phyloP scores from a whole-genome alignment of 2,113 vertebrate species.

The Nesoenas mayeri region DNA sequence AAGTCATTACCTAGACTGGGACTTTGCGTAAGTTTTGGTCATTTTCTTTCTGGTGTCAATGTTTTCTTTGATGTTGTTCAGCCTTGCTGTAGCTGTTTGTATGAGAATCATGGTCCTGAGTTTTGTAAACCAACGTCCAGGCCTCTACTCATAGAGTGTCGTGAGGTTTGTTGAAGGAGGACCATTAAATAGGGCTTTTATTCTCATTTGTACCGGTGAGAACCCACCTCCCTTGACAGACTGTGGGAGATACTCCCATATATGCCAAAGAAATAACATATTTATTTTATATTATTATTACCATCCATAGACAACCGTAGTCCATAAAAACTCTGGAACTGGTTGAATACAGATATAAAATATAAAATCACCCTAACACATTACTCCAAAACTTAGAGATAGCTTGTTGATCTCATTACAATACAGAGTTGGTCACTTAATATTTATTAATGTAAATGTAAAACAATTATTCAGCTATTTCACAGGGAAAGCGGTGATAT shows the following conservation, averaged over 20 bases:
- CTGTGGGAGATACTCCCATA: background rate
- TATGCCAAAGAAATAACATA: background rate
- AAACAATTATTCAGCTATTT: constrained; percentile 4
- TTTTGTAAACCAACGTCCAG: background rate
- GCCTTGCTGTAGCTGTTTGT: background rate
- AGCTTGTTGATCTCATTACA: background rate
- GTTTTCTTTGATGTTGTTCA: background rate
- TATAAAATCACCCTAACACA: background rate
- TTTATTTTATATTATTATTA: background rate
- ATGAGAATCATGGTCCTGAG: background rate
- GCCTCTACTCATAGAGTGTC: background rate
- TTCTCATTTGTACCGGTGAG: background rate
- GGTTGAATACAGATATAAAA: background rate
- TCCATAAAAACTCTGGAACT: background rate
- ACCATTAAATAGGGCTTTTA: background rate
- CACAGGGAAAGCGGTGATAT: background rate
- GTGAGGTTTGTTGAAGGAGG: background rate
- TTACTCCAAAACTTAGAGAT: background rate
- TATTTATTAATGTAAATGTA: background rate
- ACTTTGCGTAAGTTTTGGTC: background rate
- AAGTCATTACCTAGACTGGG: background rate
- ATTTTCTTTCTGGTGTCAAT: background rate
- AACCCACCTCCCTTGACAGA: background rate
- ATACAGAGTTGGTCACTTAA: background rate
- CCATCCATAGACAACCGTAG: background rate